A percentile compares a stretch with the other conserved stretches of the same genome.
Evolutionary conservation across 2,113 vertebrate species (phyloP).

Genomic region (Lamprologus speciosus): DNA sequence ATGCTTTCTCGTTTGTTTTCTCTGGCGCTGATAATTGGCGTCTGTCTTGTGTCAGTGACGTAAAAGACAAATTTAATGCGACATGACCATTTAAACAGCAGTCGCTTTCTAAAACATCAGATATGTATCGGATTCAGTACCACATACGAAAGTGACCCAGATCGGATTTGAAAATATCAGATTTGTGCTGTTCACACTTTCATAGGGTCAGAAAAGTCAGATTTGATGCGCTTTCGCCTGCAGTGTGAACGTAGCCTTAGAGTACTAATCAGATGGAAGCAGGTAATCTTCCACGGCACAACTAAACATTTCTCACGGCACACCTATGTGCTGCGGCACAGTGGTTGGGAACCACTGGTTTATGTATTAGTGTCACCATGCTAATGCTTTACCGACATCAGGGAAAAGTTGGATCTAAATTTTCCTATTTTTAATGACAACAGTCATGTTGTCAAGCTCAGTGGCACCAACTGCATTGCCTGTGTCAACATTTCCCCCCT

Average conservation of each 20-base stretch:
- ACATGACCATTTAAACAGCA: neutral
- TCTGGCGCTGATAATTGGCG: neutral
- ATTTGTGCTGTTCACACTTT: neutral
- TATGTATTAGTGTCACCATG: neutral
- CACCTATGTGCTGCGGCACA: fast-evolving
- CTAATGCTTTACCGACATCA: fast-evolving
- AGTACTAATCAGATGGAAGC: neutral
- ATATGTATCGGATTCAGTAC: neutral
- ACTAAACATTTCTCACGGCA: neutral
- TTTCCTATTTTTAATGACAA: fast-evolving
- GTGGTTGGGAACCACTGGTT: neutral
- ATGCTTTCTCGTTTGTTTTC: neutral
- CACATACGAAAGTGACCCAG: neutral
- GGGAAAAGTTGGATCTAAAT: fast-evolving
- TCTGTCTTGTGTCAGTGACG: neutral
- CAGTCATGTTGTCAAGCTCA: neutral
- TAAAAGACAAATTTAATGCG: neutral
- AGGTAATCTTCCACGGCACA: neutral
- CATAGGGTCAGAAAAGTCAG: fast-evolving
- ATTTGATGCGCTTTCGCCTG: fast-evolving
- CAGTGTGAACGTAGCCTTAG: neutral
- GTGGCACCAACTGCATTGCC: neutral
- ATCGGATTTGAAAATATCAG: neutral
- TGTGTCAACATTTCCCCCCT: neutral
- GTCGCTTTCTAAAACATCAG: neutral